Percentiles rank a stretch among this genome's conserved stretches.
phyloP scores from a whole-genome alignment of 2,113 vertebrate species.

The Cygnus buccinator region DNA sequence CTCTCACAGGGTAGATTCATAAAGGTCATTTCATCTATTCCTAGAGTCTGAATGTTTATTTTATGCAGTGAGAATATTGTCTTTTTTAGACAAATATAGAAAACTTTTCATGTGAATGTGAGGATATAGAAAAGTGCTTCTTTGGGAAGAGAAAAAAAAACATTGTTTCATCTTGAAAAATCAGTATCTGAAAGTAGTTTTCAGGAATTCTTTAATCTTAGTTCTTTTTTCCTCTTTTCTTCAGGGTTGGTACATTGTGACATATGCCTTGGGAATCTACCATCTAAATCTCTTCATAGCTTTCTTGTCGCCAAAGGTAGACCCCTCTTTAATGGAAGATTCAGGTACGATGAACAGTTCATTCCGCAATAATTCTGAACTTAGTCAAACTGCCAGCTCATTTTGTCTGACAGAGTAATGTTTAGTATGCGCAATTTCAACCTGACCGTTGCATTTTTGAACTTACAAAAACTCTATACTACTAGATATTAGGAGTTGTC shows the following conservation, averaged over 20 bases:
- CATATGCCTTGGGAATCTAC: conserved; percentile 87
- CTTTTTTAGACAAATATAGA: not conserved
- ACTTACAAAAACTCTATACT: not conserved
- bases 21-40: not conserved
- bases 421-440: not conserved
- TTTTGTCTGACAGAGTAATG: not conserved
- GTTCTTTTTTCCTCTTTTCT: not conserved
- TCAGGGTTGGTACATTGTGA: conserved; percentile 88
- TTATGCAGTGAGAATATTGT: not conserved
- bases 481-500: not conserved
- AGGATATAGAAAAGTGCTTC: not conserved
- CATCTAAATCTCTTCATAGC: conserved; percentile 88
- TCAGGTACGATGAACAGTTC: conserved; percentile 75
- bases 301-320: conserved; percentile 87
- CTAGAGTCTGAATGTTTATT: not conserved
- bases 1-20: not conserved
- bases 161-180: not conserved
- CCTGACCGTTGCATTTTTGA: not conserved
- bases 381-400: not conserved
- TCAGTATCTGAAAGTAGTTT: not conserved
- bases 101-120: not conserved
- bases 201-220: not conserved
- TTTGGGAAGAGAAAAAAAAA: not conserved
- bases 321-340: conserved; percentile 86
- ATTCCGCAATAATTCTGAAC: not conserved